These are phyloP conservation scores for Selenia dentaria DNA, from an alignment of 2,888 invertebrate genomes.

Conservation along the genomic window DNA sequence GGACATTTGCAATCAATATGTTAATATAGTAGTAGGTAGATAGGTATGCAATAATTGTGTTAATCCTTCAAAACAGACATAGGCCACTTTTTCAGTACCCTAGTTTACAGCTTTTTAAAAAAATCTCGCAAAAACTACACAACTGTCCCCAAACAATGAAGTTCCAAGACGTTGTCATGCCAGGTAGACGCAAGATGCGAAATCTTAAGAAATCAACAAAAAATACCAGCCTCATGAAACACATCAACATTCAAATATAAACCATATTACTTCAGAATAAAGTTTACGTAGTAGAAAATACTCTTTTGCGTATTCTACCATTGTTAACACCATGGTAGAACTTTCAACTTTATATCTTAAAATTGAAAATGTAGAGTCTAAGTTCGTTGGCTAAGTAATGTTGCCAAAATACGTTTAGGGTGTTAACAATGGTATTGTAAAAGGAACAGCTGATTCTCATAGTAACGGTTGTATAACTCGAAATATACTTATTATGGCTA, in stretches of 20 bases:
- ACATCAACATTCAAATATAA: slow-evolving; percentile 8
- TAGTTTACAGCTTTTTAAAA: no score
- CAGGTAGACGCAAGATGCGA: slow-evolving; percentile 79
- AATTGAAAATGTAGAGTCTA: slow-evolving; percentile 33
- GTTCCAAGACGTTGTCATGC: slow-evolving; percentile 49
- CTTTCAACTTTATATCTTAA: slow-evolving; percentile 1
- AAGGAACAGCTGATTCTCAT: slow-evolving; percentile 70
- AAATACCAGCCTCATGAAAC: no score
- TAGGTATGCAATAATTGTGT: no score
- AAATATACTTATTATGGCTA: no score
- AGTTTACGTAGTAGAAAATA: no score
- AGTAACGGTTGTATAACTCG: slow-evolving; percentile 78
- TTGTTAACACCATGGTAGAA: slow-evolving; percentile 14
- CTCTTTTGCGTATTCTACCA: slow-evolving; percentile 12
- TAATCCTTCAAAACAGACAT: no score
- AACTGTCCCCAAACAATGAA: slow-evolving; percentile 56
- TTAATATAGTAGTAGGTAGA: no score
- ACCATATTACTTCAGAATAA: slow-evolving; percentile 26
- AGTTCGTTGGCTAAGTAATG: slow-evolving; percentile 29
- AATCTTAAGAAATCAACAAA: slow-evolving; percentile 66
- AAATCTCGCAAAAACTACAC: slow-evolving; percentile 46
- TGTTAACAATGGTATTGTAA: slow-evolving; percentile 33
- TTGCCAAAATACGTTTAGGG: slow-evolving; percentile 49
- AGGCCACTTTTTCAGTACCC: no score
- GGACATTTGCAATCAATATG: no score